These are phyloP conservation scores for Coptotermes formosanus DNA, from an alignment of 1,140 invertebrate genomes.

Conservation along the genomic window DNA sequence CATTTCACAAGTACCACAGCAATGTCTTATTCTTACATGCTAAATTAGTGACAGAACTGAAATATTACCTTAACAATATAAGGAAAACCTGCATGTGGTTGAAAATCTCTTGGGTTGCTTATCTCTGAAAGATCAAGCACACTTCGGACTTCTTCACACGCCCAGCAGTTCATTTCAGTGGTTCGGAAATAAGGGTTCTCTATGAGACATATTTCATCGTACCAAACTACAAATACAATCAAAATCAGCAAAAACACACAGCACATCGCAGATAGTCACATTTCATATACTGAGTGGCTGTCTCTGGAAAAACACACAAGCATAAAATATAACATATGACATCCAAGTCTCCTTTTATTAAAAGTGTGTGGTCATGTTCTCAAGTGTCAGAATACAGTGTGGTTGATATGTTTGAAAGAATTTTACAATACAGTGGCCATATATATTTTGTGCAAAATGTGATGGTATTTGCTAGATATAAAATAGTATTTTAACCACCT, in stretches of 20 bases:
- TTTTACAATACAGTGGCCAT: too few species aligned
- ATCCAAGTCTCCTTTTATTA: neutral
- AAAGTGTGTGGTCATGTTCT: neutral
- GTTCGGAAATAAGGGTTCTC: constrained; percentile 73
- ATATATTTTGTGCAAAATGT: too few species aligned
- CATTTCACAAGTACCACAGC: neutral
- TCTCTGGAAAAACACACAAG: neutral
- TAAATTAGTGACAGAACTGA: neutral
- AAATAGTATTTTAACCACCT: too few species aligned
- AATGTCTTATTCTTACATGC: neutral
- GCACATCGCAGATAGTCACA: too few species aligned
- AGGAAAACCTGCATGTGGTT: constrained; percentile 29
- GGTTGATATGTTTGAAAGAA: too few species aligned
- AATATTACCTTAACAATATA: constrained; percentile 29
- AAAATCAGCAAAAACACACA: neutral
- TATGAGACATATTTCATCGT: constrained; percentile 75
- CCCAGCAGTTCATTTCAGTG: constrained; percentile 72
- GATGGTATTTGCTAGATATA: too few species aligned
- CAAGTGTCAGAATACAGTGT: neutral
- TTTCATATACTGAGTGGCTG: too few species aligned
- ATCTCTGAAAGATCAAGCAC: constrained; percentile 52
- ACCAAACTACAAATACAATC: constrained; percentile 59
- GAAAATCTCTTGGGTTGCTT: constrained; percentile 19
- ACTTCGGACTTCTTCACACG: constrained; percentile 63
- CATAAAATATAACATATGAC: neutral